A percentile compares a stretch with the other conserved stretches of the same genome.
Evolutionary conservation across 2,888 invertebrate species (phyloP).

Genomic region (Autographa gamma): DNA sequence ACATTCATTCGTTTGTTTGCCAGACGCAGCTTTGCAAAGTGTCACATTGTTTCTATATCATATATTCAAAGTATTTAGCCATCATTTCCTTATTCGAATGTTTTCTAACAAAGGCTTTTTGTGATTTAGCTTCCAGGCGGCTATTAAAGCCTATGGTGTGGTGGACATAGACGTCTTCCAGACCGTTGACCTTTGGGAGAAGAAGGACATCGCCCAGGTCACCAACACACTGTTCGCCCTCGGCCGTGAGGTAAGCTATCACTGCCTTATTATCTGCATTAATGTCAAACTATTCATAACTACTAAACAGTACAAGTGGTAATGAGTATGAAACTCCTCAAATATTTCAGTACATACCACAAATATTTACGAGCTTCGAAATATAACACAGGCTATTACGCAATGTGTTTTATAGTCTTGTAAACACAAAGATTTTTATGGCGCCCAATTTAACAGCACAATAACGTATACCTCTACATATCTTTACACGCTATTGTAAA

Average conservation of each 20-base stretch:
- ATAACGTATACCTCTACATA: conserved; percentile 44
- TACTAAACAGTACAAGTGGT: conserved; percentile 6
- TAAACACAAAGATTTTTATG: conserved; percentile 50
- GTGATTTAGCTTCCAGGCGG: conserved; percentile 92
- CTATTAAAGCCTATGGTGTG: conserved; percentile 96
- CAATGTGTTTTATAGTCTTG: conserved; percentile 47
- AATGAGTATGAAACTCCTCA: conserved; percentile 12
- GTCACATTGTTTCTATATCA: neutral
- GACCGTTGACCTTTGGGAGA: conserved; percentile 98
- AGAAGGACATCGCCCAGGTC: conserved; percentile 96
- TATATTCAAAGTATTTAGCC: neutral
- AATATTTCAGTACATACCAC: conserved; percentile 22
- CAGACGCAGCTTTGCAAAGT: neutral
- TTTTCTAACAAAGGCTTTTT: conserved; percentile 7
- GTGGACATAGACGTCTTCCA: conserved; percentile 97
- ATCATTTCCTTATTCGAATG: neutral
- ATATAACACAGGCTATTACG: conserved; percentile 44
- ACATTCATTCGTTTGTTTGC: neutral
- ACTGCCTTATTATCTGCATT: conserved; percentile 9
- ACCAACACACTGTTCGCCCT: conserved; percentile 95
- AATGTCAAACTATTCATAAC: conserved; percentile 23
- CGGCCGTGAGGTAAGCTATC: conserved; percentile 92
- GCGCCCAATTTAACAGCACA: conserved; percentile 32
- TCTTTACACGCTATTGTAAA: conserved; percentile 55
- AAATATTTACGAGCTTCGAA: conserved; percentile 33